Evolutionary conservation across 2,888 invertebrate genomes (phyloP).

Genomic region (Lapara coniferarum): DNA sequence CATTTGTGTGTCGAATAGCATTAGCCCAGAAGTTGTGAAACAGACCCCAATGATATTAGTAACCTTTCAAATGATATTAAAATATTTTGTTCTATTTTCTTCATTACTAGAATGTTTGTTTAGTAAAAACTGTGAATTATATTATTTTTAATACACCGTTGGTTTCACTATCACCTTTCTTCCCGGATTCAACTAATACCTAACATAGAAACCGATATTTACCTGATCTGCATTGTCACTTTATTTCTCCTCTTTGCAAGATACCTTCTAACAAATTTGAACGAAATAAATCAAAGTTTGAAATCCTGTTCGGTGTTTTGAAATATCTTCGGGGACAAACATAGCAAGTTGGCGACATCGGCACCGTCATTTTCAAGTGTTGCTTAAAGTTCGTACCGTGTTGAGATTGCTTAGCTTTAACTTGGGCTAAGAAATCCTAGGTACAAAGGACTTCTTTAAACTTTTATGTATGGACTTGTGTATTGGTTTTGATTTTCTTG

Average conservation of each 20-base stretch:
- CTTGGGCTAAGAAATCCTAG: slow-evolving; percentile 9
- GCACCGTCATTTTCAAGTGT: slow-evolving; percentile 57
- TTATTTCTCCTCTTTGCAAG: not conserved
- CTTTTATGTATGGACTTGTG: not conserved
- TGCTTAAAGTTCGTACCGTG: slow-evolving; percentile 36
- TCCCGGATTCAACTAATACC: no score
- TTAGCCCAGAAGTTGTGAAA: no score
- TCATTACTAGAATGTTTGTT: no score
- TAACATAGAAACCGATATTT: no score
- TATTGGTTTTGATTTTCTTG: not conserved
- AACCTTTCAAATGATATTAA: no score
- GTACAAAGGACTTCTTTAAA: not conserved
- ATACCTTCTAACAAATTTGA: not conserved
- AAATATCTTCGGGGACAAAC: slow-evolving; percentile 52
- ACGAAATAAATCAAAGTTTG: slow-evolving; percentile 11
- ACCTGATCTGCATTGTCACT: no score
- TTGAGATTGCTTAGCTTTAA: slow-evolving; percentile 27
- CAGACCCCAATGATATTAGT: no score
- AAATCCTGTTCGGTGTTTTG: not conserved
- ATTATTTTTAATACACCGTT: no score
- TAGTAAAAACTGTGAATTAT: no score
- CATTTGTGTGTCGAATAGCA: no score
- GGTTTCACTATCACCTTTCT: no score
- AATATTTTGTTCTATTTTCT: no score
- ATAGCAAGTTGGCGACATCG: slow-evolving; percentile 53